Conservation (phyloP, 2,797 vertebrate species). For the Periophthalmus magnuspinnatus region DNA sequence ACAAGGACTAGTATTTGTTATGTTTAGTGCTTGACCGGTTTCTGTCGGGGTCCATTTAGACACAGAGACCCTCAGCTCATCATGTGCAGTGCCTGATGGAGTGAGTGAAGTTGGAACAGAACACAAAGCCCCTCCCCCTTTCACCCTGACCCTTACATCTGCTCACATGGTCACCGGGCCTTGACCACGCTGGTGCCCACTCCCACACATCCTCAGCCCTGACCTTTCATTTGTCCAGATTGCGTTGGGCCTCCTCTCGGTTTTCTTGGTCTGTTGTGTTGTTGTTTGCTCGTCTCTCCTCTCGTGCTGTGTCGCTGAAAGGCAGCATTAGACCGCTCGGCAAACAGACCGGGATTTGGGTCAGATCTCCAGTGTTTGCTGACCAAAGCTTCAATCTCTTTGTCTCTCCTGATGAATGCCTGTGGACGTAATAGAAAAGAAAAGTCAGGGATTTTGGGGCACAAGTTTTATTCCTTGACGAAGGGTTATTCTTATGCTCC, state of each 20-base stretch:
- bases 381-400: conserved; percentile 30
- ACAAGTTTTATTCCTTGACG: background rate
- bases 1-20: conserved; percentile 7
- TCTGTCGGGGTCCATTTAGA: conserved; percentile 50
- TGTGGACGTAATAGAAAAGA: background rate
- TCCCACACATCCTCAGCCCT: conserved; percentile 26
- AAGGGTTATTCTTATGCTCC: background rate
- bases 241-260: conserved; percentile 57
- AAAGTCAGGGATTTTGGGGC: conserved; percentile 2
- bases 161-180: conserved; percentile 53
- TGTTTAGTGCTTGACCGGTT: conserved; percentile 40
- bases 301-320: conserved; percentile 40
- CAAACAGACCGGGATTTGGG: conserved; percentile 56
- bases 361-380: conserved; percentile 44
- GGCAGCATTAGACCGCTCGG: conserved; percentile 40
- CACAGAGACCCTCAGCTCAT: conserved; percentile 26
- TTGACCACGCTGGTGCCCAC: conserved; percentile 43
- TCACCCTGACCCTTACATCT: conserved; percentile 49
- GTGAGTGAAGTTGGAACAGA: conserved; percentile 34
- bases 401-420: conserved; percentile 15
- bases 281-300: conserved; percentile 36
- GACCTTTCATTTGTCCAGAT: conserved; percentile 68
- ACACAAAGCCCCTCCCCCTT: conserved; percentile 15
- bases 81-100: conserved; percentile 23
- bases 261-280: conserved; percentile 18